Evolutionary conservation across 2,113 vertebrate species (phyloP).

Genomic region (Mirounga angustirostris): DNA sequence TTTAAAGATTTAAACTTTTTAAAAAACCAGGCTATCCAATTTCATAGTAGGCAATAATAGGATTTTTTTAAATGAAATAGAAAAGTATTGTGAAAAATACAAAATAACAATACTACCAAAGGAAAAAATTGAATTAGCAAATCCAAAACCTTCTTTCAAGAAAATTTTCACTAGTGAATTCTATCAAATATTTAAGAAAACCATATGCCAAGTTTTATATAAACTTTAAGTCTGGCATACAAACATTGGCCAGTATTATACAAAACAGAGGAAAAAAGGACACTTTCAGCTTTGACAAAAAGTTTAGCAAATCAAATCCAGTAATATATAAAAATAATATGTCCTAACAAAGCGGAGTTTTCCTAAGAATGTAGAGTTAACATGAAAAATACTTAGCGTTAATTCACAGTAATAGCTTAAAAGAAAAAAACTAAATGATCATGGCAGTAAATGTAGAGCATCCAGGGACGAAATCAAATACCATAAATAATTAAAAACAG

Average conservation of each 20-base stretch:
- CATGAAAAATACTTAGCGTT: not conserved
- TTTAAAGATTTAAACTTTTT: not conserved
- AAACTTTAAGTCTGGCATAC: not conserved
- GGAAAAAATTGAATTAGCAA: not conserved
- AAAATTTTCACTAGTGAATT: not conserved
- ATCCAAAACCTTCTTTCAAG: not conserved
- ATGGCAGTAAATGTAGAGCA: not conserved
- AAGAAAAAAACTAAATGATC: not conserved
- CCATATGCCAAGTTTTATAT: not conserved
- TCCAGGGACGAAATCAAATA: not conserved
- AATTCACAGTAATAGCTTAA: not conserved
- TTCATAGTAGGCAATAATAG: not conserved
- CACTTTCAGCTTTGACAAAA: not conserved
- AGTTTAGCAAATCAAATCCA: slow-evolving; percentile 14
- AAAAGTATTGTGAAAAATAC: not conserved
- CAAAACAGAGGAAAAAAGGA: not conserved
- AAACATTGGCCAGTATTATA: not conserved
- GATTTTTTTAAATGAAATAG: not conserved
- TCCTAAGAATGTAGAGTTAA: not conserved
- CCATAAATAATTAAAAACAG: not conserved
- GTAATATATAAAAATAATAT: not conserved
- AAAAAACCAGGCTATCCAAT: not conserved
- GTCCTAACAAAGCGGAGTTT: not conserved
- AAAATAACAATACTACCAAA: not conserved
- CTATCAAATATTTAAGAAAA: slow-evolving; percentile 8